A percentile compares a stretch with the other conserved stretches of the same genome.
Conservation (phyloP, 2,113 vertebrate species). For the Stercorarius parasiticus region DNA sequence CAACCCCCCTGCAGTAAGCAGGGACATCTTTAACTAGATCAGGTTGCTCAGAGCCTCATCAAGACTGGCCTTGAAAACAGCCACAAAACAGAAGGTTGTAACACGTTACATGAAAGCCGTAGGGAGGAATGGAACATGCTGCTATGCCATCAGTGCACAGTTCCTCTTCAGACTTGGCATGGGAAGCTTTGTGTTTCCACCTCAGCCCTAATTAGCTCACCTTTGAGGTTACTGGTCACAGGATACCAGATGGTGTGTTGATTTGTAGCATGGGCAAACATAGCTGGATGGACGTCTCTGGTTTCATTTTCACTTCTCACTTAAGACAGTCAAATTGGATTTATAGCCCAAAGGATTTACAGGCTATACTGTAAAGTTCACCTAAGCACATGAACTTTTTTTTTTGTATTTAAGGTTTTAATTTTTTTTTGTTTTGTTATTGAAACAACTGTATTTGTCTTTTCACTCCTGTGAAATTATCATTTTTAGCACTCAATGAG, state of each 20-base stretch:
- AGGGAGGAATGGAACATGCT: not conserved
- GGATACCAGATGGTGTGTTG: not conserved
- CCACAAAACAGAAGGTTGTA: not conserved
- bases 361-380: not conserved
- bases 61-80: no score
- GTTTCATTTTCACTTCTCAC: not conserved
- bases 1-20: no score
- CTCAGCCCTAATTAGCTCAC: not conserved
- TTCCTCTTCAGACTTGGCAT: not conserved
- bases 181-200: not conserved
- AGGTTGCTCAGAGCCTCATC: no score
- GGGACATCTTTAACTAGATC: no score
- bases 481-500: not conserved
- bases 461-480: not conserved
- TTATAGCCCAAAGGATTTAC: not conserved
- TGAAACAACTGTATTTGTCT: not conserved
- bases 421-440: not conserved
- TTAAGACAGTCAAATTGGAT: not conserved
- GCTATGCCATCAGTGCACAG: no score
- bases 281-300: not conserved
- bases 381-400: not conserved
- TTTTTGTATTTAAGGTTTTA: not conserved
- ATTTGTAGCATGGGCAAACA: not conserved
- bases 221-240: not conserved
- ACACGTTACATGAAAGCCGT: not conserved